These are phyloP conservation scores for Falco novaeseelandiae DNA, from an alignment of 2,797 vertebrate species.

Conservation along the genomic window DNA sequence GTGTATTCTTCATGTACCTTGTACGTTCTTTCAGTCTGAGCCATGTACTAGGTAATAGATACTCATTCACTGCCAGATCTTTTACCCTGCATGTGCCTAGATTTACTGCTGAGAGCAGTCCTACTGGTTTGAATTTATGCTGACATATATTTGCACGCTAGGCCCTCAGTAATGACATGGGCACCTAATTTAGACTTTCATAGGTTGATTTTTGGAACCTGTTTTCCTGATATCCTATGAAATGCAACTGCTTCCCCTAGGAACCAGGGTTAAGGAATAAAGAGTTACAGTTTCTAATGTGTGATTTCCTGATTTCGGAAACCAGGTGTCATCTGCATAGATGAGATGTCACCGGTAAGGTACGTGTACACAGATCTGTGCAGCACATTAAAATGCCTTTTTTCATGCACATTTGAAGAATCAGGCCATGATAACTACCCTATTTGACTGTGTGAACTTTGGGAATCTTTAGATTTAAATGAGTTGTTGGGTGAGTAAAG, in stretches of 20 bases:
- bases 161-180: not conserved
- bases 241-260: not conserved
- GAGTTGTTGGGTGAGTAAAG: not conserved
- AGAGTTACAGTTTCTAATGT: not conserved
- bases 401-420: not conserved
- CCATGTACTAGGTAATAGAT: not conserved
- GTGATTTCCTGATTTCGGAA: not conserved
- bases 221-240: not conserved
- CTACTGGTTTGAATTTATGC: not conserved
- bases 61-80: not conserved
- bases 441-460: not conserved
- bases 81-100: not conserved
- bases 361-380: not conserved
- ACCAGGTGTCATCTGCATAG: not conserved
- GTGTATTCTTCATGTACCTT: not conserved
- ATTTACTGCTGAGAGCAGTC: not conserved
- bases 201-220: not conserved
- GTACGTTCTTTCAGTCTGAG: not conserved
- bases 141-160: not conserved
- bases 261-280: not conserved
- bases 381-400: not conserved
- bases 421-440: not conserved
- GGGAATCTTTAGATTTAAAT: not conserved
- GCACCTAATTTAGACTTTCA: not conserved
- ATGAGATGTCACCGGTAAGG: not conserved